These are phyloP conservation scores for Pipistrellus nathusii DNA, from an alignment of 2,797 vertebrate genomes.

Conservation along the genomic window DNA sequence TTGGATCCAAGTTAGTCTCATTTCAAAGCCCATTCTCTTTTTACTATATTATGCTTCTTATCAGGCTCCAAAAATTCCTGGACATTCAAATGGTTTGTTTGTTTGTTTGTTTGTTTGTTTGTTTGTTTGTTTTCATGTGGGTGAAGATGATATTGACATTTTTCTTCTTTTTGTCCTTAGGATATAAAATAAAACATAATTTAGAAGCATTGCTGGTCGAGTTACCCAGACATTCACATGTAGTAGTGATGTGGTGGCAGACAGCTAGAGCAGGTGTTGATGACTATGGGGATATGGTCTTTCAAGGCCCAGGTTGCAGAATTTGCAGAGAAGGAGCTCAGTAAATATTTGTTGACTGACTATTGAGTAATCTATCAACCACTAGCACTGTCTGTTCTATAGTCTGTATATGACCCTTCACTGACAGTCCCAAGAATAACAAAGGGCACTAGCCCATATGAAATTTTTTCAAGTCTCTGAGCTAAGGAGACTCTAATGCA, in stretches of 20 bases:
- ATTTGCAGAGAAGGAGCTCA: conserved; percentile 31
- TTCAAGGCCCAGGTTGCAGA: neutral
- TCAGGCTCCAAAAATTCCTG: neutral
- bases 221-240: neutral
- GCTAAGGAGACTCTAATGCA: neutral
- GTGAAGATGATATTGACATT: neutral
- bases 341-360: neutral
- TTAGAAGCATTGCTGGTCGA: neutral
- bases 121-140: neutral
- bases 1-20: neutral
- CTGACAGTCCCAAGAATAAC: neutral
- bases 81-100: neutral
- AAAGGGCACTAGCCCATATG: neutral
- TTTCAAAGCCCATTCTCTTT: neutral
- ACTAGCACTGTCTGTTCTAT: neutral
- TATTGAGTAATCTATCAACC: neutral
- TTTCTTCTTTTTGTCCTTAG: neutral
- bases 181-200: conserved; percentile 27
- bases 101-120: too few relatives aligned
- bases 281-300: neutral
- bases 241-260: too few relatives aligned
- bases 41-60: neutral
- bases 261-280: neutral
- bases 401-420: neutral
- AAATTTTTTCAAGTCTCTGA: neutral